These are phyloP conservation scores for Rhynchophorus ferrugineus DNA, from an alignment of 1,140 invertebrate genomes.

Conservation along the genomic window DNA sequence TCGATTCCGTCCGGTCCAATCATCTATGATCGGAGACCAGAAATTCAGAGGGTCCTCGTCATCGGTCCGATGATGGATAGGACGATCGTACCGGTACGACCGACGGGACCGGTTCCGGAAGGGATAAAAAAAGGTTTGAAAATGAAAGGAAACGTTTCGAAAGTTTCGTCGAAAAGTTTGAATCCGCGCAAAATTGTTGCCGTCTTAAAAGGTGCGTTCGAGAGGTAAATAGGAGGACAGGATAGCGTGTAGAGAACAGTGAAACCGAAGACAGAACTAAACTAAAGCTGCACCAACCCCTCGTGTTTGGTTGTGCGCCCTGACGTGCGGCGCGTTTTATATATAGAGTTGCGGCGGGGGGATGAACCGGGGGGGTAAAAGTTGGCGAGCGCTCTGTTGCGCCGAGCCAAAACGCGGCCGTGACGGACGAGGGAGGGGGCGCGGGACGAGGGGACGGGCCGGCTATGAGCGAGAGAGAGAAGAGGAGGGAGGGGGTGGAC, in stretches of 20 bases:
- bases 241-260: slow-evolving; percentile 13
- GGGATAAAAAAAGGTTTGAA: neutral
- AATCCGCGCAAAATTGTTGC: too few species aligned
- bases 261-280: slow-evolving; percentile 21
- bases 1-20: too few species aligned
- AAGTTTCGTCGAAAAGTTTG: neutral
- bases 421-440: neutral
- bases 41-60: too few species aligned
- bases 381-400: slow-evolving; percentile 16
- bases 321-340: slow-evolving; percentile 6
- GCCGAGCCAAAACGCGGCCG: neutral
- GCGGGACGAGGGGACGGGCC: too few species aligned
- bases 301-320: slow-evolving; percentile 24
- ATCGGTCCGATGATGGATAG: too few species aligned
- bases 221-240: slow-evolving; percentile 5
- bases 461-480: too few species aligned
- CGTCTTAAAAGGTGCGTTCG: too few species aligned
- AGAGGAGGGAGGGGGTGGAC: neutral
- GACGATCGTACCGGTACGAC: too few species aligned
- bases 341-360: slow-evolving; percentile 14
- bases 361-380: slow-evolving; percentile 6
- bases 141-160: slow-evolving; percentile 7
- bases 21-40: too few species aligned
- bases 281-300: slow-evolving; percentile 23
- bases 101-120: too few species aligned